These are phyloP conservation scores for Lindbergichthys nudifrons DNA, from an alignment of 2,797 vertebrate genomes.

Conservation along the genomic window DNA sequence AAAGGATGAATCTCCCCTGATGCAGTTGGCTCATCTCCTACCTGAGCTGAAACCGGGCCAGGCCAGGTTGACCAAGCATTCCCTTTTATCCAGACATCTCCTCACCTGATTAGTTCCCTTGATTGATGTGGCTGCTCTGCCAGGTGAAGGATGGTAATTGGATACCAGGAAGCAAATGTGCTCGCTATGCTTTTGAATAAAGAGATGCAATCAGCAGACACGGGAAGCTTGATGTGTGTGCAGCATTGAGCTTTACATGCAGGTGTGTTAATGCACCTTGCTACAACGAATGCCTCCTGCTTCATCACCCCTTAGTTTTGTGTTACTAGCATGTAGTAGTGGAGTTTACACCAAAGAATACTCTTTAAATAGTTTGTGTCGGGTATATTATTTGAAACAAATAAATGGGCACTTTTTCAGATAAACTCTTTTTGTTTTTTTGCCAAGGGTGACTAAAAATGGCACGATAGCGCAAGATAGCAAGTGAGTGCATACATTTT, in stretches of 20 bases:
- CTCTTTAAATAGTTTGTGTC: no score
- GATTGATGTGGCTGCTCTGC: constrained; percentile 53
- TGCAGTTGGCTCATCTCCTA: constrained; percentile 36
- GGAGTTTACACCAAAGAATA: no score
- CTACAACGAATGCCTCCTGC: background rate
- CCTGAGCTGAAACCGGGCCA: constrained; percentile 33
- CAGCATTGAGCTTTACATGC: background rate
- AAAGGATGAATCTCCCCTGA: constrained; percentile 49
- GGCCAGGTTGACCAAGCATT: constrained; percentile 43
- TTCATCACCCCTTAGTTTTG: background rate
- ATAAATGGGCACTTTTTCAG: no score
- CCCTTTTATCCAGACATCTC: constrained; percentile 51
- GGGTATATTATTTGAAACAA: no score
- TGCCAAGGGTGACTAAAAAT: no score
- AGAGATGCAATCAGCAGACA: constrained; percentile 11
- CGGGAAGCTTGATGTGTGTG: constrained; percentile 5
- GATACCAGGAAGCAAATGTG: constrained; percentile 33
- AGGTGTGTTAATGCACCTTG: background rate
- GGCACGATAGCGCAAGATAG: no score
- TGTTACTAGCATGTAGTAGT: background rate
- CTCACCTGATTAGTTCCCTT: constrained; percentile 68
- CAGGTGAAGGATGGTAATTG: constrained; percentile 12
- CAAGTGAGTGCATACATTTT: no score
- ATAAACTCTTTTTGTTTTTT: no score
- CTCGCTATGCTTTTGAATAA: constrained; percentile 32